Percentiles rank a stretch among this genome's conserved stretches.
Evolutionary conservation across 2,113 vertebrate species (phyloP).

Genomic region (Myrmophylax atrothorax): DNA sequence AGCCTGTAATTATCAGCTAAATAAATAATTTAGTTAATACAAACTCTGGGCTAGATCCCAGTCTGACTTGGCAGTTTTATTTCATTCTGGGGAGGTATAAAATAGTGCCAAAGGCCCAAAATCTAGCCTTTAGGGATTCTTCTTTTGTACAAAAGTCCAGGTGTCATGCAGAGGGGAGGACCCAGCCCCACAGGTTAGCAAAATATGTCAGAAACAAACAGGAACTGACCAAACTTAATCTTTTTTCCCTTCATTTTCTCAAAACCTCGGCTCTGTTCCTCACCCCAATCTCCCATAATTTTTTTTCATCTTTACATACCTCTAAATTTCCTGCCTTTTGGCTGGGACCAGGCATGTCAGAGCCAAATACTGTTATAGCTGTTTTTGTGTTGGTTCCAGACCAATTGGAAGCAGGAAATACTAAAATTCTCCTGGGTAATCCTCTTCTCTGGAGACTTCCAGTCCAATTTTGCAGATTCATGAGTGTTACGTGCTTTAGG

Average conservation of each 20-base stretch:
- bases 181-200: neutral
- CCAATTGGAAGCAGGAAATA: conserved; percentile 69
- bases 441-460: conserved; percentile 57
- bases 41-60: conserved; percentile 10
- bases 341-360: neutral
- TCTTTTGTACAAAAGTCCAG: neutral
- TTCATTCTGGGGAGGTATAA: neutral
- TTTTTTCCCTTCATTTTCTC: neutral
- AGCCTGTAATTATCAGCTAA: conserved; percentile 34
- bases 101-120: neutral
- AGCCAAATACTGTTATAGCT: conserved; percentile 52
- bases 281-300: neutral
- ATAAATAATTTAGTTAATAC: conserved; percentile 56
- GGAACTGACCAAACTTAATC: neutral
- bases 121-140: neutral
- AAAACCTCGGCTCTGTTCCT: neutral
- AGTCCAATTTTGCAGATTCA: conserved; percentile 64
- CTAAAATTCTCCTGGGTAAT: conserved; percentile 59
- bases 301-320: conserved; percentile 43
- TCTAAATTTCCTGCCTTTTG: conserved; percentile 59
- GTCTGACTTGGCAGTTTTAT: conserved; percentile 20
- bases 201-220: conserved; percentile 24
- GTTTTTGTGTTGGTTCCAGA: conserved; percentile 57
- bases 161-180: neutral
- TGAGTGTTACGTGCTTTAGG: conserved; percentile 47